Base-by-base conservation (phyloP, 2,888 invertebrate genomes). In the Ophioninae sp. region DNA sequence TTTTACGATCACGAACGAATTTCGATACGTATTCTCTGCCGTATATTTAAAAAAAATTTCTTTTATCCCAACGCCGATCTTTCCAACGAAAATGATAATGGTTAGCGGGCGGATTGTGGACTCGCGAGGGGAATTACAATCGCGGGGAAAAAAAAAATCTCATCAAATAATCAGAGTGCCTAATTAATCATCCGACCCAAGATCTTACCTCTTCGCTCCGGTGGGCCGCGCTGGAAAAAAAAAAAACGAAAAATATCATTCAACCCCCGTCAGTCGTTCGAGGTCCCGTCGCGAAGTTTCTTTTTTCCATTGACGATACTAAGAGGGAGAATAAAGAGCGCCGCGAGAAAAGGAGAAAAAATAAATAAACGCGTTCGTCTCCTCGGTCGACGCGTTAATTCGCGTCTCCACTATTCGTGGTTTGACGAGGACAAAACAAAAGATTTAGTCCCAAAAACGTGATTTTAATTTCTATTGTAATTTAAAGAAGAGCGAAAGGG, bases 391-490 rank as follows among this genome's bases (percentile, higher is more conserved):
- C 44, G 39, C 41, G 59, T 17, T 17, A n/a, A 8, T 44, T 44
- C 44, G 44, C 44, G 44, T 44, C 44, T 44, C n/a, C 44, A 67
- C 56, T 72, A n/a, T 65, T 64, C 21, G 65, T 62, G 39, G n/a
- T n/a, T n/a, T n/a, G 7, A 37, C 7, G 44, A 23, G n/a, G 23
- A 0, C 23, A 44, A 50, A 44, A 20, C 30, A 56, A 56, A 50
- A 23, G 6, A 65, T 39, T 20, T n/a, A n/a, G 21, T 72, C 37
- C 20, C 41, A n/a, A n/a, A 30, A 62, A 30, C n/a, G 62, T 62
- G 10, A 73, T 61, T 85, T 85, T 85, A 85, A 82, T 72, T 85
- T 84, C 75, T 56, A 64, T 37, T 50, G 50, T 44, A 37, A 61
- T 56, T 65, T 77, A 72, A 61, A 64, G 67, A 76, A 44, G 72